These are phyloP conservation scores for Horisme vitalbata DNA, from an alignment of 2,888 invertebrate genomes.

Conservation along the genomic window DNA sequence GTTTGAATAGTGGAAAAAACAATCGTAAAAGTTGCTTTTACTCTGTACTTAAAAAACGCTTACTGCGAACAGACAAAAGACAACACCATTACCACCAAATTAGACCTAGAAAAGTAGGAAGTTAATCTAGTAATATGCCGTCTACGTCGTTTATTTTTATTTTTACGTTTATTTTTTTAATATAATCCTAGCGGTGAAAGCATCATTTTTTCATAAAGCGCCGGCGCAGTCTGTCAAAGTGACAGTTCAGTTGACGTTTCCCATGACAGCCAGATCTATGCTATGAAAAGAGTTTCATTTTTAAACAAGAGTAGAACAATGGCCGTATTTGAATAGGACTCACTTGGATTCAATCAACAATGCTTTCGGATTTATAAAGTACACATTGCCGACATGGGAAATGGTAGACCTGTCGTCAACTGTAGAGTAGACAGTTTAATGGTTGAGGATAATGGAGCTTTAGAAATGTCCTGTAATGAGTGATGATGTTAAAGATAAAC, in stretches of 20 bases:
- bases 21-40: constrained; percentile 1
- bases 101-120: background rate
- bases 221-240: constrained; percentile 41
- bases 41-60: constrained; percentile 12
- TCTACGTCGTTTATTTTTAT: background rate
- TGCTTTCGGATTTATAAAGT: constrained; percentile 49
- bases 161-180: no score
- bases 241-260: constrained; percentile 50
- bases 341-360: constrained; percentile 68
- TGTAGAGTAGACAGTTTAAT: constrained; percentile 25
- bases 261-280: constrained; percentile 46
- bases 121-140: background rate
- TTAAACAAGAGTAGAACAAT: constrained; percentile 66
- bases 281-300: constrained; percentile 61
- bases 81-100: background rate
- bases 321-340: constrained; percentile 64
- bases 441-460: constrained; percentile 28
- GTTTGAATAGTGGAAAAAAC: constrained; percentile 11
- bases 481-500: constrained; percentile 16
- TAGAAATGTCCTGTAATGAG: constrained; percentile 27
- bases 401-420: constrained; percentile 20
- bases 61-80: constrained; percentile 1
- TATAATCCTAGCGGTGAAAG: no score
- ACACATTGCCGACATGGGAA: constrained; percentile 31
- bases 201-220: constrained; percentile 3